Evolutionary conservation across 2,888 invertebrate species (phyloP).

Genomic region (Epirrhoe alternata): DNA sequence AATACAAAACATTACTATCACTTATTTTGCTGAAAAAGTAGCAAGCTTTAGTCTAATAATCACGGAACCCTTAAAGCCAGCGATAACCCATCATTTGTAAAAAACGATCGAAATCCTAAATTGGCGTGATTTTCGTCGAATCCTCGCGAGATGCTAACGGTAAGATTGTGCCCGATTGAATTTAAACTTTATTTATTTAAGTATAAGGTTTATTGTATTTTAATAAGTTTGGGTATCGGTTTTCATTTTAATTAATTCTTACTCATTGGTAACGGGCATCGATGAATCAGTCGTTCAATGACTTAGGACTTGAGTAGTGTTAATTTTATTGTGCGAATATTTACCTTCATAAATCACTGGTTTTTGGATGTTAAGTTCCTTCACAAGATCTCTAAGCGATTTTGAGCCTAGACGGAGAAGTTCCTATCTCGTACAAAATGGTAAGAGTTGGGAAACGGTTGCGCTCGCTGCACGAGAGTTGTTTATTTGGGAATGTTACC

Average conservation of each 20-base stretch:
- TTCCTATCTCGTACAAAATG: too few species aligned
- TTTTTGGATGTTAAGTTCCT: neutral
- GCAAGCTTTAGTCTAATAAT: neutral
- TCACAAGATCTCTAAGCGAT: neutral
- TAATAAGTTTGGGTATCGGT: constrained; percentile 58
- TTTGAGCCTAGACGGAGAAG: neutral
- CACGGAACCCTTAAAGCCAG: constrained; percentile 14
- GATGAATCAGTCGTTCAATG: constrained; percentile 67
- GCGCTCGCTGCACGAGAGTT: too few species aligned
- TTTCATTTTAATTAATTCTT: constrained; percentile 79
- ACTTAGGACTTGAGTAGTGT: constrained; percentile 33
- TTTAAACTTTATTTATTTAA: constrained; percentile 52
- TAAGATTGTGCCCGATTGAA: constrained; percentile 42
- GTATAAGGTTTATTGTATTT: constrained; percentile 53
- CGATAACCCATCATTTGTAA: constrained; percentile 31
- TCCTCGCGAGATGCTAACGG: constrained; percentile 68
- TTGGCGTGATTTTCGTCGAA: constrained; percentile 68
- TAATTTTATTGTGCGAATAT: constrained; percentile 34
- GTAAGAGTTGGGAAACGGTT: too few species aligned
- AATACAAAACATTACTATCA: too few species aligned
- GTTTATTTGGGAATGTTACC: too few species aligned
- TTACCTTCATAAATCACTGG: constrained; percentile 11
- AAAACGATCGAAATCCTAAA: constrained; percentile 70
- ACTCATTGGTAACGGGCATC: constrained; percentile 75
- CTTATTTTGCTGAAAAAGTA: neutral